Evolutionary conservation across 2,888 invertebrate genomes (phyloP).

Genomic region (Lasius fuliginosus): DNA sequence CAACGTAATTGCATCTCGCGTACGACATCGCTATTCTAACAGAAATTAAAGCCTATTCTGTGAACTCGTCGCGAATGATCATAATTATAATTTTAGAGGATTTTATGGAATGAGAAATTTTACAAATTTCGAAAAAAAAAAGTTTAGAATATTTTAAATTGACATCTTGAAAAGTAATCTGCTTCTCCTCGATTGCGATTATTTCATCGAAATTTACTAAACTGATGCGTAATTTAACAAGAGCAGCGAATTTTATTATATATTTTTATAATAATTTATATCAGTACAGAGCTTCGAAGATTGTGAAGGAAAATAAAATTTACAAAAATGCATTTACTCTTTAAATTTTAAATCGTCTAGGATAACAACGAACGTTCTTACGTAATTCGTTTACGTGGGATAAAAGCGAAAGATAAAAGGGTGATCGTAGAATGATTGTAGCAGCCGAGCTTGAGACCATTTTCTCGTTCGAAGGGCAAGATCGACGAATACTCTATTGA

Average conservation of each 20-base stretch:
- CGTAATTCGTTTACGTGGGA: constrained; percentile 17
- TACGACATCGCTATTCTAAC: background rate
- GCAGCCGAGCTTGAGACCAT: constrained; percentile 40
- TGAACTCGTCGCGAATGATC: background rate
- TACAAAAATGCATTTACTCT: background rate
- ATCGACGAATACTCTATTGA: constrained; percentile 36
- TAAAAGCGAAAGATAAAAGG: constrained; percentile 11
- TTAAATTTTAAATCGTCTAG: constrained; percentile 19
- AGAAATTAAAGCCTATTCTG: background rate
- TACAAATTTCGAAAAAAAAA: background rate
- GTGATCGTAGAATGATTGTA: constrained; percentile 1
- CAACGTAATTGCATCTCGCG: background rate
- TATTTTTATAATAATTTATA: background rate
- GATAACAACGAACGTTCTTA: background rate
- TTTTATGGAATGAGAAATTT: background rate
- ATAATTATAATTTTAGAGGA: background rate
- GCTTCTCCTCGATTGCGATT: background rate
- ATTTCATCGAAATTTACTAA: background rate
- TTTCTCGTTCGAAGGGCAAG: constrained; percentile 42
- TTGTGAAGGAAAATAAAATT: background rate
- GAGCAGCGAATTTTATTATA: background rate
- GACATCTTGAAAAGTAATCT: background rate
- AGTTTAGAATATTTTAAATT: background rate
- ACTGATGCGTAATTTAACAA: background rate
- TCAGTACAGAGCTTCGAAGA: background rate